Conservation (phyloP, 2,888 invertebrate genomes). For the Spisula subtruncata region DNA sequence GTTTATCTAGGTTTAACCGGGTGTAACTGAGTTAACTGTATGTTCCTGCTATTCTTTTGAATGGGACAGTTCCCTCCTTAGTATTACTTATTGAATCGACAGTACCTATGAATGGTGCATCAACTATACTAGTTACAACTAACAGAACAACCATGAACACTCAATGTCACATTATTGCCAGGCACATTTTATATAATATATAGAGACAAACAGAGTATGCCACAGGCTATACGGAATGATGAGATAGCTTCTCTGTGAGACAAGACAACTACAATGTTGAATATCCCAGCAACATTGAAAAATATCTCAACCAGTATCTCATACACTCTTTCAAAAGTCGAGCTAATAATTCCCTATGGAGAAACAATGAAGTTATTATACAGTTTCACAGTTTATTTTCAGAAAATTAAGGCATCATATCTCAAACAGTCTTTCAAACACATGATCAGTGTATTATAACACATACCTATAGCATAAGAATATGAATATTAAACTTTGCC, state of each 20-base stretch:
- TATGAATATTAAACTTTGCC: background rate
- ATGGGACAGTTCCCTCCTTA: too few relatives aligned
- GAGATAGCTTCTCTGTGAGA: background rate
- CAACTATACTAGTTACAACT: background rate
- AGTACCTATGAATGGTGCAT: too few relatives aligned
- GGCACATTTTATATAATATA: background rate
- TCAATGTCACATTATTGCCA: background rate
- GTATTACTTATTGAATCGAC: too few relatives aligned
- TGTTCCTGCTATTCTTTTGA: too few relatives aligned
- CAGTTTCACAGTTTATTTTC: too few relatives aligned
- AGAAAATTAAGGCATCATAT: too few relatives aligned
- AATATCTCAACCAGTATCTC: background rate
- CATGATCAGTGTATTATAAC: background rate
- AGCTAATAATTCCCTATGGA: too few relatives aligned
- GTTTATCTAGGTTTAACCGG: too few relatives aligned
- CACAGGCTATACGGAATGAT: background rate
- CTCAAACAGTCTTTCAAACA: constrained; percentile 16
- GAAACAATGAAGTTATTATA: too few relatives aligned
- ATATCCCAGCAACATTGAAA: constrained; percentile 6
- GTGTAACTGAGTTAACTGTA: too few relatives aligned
- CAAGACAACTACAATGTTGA: background rate
- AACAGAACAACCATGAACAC: background rate
- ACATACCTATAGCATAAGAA: constrained; percentile 4
- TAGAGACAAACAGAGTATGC: background rate
- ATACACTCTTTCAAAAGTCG: too few relatives aligned